Conservation (phyloP, 2,113 vertebrate genomes). For the Rhynchomys soricoides region DNA sequence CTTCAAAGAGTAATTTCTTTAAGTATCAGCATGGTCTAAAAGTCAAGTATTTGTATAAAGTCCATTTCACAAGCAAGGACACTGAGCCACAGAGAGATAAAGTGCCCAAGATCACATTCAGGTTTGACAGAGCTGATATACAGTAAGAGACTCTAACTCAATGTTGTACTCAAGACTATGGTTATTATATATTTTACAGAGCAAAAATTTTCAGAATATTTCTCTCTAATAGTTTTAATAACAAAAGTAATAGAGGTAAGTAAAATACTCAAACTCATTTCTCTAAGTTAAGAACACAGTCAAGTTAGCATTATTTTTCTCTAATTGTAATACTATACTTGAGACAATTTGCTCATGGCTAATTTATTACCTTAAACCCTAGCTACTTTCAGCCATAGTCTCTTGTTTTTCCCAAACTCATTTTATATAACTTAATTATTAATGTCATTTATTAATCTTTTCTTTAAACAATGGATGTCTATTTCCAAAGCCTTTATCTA, state of each 20-base stretch:
- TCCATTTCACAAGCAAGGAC: not conserved
- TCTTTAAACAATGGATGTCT: not conserved
- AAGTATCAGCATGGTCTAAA: not conserved
- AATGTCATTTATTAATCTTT: not conserved
- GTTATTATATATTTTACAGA: not conserved
- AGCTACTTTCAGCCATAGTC: not conserved
- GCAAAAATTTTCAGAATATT: not conserved
- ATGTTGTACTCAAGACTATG: not conserved
- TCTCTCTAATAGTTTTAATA: not conserved
- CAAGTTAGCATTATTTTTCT: slow-evolving; percentile 11
- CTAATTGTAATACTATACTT: not conserved
- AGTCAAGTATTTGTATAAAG: not conserved
- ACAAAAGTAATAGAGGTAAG: not conserved
- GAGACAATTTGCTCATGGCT: not conserved
- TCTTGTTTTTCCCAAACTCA: not conserved
- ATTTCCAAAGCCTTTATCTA: not conserved
- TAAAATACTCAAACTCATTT: slow-evolving; percentile 12
- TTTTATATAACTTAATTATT: not conserved
- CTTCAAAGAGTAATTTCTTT: not conserved
- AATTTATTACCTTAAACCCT: not conserved
- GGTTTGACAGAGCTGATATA: not conserved
- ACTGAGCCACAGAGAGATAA: not conserved
- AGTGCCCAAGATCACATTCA: not conserved
- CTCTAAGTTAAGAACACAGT: not conserved
- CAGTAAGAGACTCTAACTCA: not conserved